A percentile compares a stretch with the other conserved stretches of the same genome.
Evolutionary conservation across 2,113 vertebrate genomes (phyloP).

Genomic region (Gambusia holbrooki): DNA sequence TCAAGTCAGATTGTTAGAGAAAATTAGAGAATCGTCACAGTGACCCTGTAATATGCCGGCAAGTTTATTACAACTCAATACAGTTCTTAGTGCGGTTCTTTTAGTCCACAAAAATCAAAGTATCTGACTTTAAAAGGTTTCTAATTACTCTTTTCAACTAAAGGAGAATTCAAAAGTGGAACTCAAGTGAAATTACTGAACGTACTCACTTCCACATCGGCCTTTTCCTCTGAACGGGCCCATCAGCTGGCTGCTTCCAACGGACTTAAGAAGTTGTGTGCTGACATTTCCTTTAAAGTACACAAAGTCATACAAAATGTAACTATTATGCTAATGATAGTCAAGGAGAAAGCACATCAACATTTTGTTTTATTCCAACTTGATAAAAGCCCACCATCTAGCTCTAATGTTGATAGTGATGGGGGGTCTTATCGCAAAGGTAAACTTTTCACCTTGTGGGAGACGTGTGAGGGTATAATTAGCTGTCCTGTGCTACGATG

Average conservation of each 20-base stretch:
- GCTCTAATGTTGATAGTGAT: no score
- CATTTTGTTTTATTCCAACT: no score
- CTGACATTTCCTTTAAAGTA: conserved; percentile 68
- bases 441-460: no score
- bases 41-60: no score
- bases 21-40: no score
- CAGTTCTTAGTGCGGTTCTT: no score
- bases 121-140: not conserved
- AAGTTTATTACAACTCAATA: no score
- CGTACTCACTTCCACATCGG: conserved; percentile 70
- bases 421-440: no score
- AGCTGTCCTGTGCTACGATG: conserved; percentile 38
- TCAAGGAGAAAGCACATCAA: no score
- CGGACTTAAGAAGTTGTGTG: conserved; percentile 42
- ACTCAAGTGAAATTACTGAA: not conserved
- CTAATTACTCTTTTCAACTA: not conserved
- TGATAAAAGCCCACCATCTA: no score
- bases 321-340: not conserved
- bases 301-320: conserved; percentile 14
- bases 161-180: not conserved
- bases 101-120: no score
- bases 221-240: conserved; percentile 65
- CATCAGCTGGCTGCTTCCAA: conserved; percentile 73
- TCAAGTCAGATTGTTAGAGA: no score
- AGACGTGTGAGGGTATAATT: conserved; percentile 20